phyloP scores from a whole-genome alignment of 2,888 invertebrate genomes.

The Drosophila paramelanica region DNA sequence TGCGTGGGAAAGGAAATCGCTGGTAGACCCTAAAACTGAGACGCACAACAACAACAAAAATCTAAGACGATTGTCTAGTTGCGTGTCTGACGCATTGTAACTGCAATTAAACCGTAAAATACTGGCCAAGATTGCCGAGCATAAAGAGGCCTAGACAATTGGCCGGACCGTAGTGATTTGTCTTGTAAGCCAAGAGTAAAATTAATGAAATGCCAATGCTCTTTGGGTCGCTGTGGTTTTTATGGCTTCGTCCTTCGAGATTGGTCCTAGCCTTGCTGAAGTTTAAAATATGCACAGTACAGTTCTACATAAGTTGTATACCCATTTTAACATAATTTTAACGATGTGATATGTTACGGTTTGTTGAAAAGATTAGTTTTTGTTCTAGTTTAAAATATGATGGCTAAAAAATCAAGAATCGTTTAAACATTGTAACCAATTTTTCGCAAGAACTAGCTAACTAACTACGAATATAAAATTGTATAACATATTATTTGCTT shows the following conservation, averaged over 20 bases:
- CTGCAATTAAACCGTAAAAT: constrained; percentile 79
- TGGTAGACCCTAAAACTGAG: constrained; percentile 46
- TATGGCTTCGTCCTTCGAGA: constrained; percentile 10
- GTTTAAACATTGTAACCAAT: too few species aligned
- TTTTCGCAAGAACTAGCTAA: too few species aligned
- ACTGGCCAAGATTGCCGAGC: constrained; percentile 42
- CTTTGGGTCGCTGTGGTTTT: constrained; percentile 24
- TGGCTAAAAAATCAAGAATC: too few species aligned
- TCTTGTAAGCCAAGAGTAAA: constrained; percentile 27
- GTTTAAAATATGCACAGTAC: neutral
- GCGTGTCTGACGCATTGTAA: constrained; percentile 63
- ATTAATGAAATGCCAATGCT: constrained; percentile 18
- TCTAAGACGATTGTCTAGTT: constrained; percentile 65
- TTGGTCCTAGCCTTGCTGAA: neutral
- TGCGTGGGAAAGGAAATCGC: constrained; percentile 78
- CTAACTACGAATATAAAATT: too few species aligned
- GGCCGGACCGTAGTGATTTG: constrained; percentile 40
- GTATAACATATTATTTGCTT: too few species aligned
- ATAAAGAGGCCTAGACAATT: constrained; percentile 42
- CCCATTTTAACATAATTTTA: too few species aligned
- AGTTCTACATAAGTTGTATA: neutral
- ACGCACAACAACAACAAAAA: constrained; percentile 23
- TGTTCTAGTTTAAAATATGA: too few species aligned
- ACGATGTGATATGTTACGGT: too few species aligned
- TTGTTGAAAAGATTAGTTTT: too few species aligned